Base-by-base conservation (phyloP, 2,113 vertebrate species). In the Naja naja region DNA sequence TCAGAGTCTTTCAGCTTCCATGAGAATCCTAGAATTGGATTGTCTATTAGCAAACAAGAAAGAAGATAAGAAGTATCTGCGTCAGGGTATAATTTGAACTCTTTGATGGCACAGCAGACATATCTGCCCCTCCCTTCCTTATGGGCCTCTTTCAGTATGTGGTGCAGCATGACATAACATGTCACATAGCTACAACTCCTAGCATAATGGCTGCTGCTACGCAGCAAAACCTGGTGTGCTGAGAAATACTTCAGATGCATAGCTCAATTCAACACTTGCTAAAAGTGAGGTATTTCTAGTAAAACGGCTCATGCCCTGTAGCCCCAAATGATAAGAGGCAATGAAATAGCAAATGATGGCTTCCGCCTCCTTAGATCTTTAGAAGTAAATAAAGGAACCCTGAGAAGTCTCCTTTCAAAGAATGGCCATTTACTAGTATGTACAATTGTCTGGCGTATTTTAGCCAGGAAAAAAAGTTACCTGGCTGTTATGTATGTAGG, bases 11-110 rank as follows among this genome's bases (percentile, higher is more conserved):
- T 86, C 25, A 86, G 89, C 30, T 25, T 95, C 85, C 91, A 90
- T 81, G n/a, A 54, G 64, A 90, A 91, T 89, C 45, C 49, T 92
- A 93, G 94, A 91, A 89, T 47, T 85, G 49, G 52, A 54, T 74
- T n/a, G 20, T 49, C 88, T 95, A 94, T 95, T 93, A 94, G 89
- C 54, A 85, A 93, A 88, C 18, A 93, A 95, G 64, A 30, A 85
- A 91, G 88, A 52, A 54, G 56, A 58, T 14, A 23, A 91, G 93
- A 87, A 88, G n/a, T 52, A 60, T 94, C 74, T 55, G 74, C 45
- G 45, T 54, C 39, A 25, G 64, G 49, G 92, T 92, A 54, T 93
- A 93, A 93, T 93, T 91, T 93, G 86, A 93, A 91, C 87, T 39
- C 12, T 92, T 92, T 74, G 20, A 88, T 96, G 89, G 1, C 88